Conservation (phyloP, 2,113 vertebrate genomes). For the Hemichromis elongatus region DNA sequence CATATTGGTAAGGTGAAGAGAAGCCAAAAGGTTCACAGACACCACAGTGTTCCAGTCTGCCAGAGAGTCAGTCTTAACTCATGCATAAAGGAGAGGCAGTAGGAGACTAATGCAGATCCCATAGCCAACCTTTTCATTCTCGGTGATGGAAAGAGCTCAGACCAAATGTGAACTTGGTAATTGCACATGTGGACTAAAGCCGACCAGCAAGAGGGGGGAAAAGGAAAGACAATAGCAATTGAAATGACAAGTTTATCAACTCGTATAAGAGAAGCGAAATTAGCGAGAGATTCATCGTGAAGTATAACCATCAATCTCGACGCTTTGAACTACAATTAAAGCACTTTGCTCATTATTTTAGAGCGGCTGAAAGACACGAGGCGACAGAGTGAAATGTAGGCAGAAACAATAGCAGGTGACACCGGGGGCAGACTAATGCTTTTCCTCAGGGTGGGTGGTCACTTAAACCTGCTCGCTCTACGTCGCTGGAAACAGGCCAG, state of each 20-base stretch:
- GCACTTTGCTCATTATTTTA: conserved; percentile 38
- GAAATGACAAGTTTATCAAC: not conserved
- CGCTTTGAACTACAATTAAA: conserved; percentile 45
- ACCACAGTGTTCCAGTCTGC: conserved; percentile 23
- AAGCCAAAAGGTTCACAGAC: conserved; percentile 41
- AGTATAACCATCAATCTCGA: conserved; percentile 21
- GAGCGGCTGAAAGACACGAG: conserved; percentile 22
- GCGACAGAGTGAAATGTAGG: conserved; percentile 20
- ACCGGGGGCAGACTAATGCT: conserved; percentile 38
- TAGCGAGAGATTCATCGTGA: not conserved
- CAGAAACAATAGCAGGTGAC: conserved; percentile 62
- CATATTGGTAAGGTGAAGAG: conserved; percentile 25
- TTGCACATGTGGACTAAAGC: not conserved
- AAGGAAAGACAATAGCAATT: not conserved
- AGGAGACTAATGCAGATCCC: conserved; percentile 36
- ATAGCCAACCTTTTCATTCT: conserved; percentile 42
- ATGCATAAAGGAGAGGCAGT: conserved; percentile 48
- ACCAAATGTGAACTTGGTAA: conserved; percentile 34
- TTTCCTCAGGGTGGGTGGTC: conserved; percentile 58
- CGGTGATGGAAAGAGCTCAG: conserved; percentile 32
- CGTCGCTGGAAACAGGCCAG: conserved; percentile 53
- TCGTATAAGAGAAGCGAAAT: not conserved
- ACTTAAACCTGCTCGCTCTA: conserved; percentile 47
- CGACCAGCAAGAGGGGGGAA: not conserved
- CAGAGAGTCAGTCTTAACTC: conserved; percentile 40